phyloP scores from a whole-genome alignment of 2,888 invertebrate species.

The Eilema caniola region DNA sequence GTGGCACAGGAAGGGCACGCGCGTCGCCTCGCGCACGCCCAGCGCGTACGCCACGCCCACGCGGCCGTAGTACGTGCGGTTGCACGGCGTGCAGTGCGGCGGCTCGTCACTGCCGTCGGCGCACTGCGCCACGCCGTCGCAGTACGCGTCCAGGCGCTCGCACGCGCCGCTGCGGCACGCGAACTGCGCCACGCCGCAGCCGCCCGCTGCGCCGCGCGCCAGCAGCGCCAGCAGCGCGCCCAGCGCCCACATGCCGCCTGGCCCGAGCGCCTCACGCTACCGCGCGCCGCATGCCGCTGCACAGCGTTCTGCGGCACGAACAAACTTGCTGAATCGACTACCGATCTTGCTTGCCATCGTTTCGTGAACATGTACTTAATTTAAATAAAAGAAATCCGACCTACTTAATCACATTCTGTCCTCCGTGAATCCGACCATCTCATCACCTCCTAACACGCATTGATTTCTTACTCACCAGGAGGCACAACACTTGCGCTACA shows the following conservation, averaged over 20 bases:
- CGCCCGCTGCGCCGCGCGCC: constrained; percentile 68
- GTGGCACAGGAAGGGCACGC: constrained; percentile 95
- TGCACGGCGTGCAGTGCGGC: constrained; percentile 88
- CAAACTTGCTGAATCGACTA: too few species aligned
- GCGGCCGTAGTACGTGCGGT: constrained; percentile 96
- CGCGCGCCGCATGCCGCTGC: constrained; percentile 11
- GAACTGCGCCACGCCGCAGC: constrained; percentile 76
- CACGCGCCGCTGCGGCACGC: constrained; percentile 89
- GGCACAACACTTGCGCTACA: too few species aligned
- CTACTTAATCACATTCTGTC: too few species aligned
- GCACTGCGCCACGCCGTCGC: constrained; percentile 94
- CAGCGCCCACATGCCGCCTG: constrained; percentile 24
- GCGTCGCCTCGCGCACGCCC: constrained; percentile 91
- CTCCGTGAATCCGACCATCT: too few species aligned
- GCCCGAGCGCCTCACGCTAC: constrained; percentile 22
- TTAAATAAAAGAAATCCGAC: too few species aligned
- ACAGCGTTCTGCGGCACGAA: background rate
- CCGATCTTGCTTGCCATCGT: too few species aligned
- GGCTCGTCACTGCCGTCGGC: constrained; percentile 95
- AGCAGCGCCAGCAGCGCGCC: constrained; percentile 43
- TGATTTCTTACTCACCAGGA: too few species aligned
- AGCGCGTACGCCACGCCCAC: constrained; percentile 94
- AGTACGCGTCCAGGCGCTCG: constrained; percentile 94
- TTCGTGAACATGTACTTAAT: too few species aligned
- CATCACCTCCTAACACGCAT: too few species aligned